Conservation (phyloP, 53 echinoderm and acorn worm genomes). For the Temnopleurus reevesii region DNA sequence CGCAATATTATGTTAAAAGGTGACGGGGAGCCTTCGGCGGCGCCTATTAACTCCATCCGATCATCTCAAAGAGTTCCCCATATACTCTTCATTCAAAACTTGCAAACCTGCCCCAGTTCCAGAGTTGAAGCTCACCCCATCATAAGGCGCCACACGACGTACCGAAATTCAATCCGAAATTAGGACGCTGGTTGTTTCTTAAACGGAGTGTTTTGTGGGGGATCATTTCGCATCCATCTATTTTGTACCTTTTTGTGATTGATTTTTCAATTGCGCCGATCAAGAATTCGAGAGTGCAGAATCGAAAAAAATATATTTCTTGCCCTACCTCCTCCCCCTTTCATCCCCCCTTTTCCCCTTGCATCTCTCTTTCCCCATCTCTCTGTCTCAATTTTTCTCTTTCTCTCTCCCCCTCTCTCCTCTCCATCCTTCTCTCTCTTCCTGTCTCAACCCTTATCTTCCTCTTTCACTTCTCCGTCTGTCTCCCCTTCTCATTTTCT, state of each 20-base stretch:
- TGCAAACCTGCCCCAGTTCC: not conserved
- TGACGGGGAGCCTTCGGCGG: not conserved
- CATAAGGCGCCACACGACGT: not conserved
- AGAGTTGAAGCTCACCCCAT: not conserved
- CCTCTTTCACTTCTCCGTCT: not conserved
- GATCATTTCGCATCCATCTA: constrained; percentile 22
- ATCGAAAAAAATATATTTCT: not conserved
- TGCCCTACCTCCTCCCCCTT: not conserved
- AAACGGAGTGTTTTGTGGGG: not conserved
- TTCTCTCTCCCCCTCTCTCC: not conserved
- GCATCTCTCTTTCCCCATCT: not conserved
- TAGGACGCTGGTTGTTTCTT: not conserved
- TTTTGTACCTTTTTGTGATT: not conserved
- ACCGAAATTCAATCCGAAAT: constrained; percentile 20
- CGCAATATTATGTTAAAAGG: not conserved
- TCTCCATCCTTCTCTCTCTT: not conserved
- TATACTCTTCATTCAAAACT: not conserved
- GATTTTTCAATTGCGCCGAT: constrained; percentile 12
- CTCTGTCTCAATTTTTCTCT: not conserved
- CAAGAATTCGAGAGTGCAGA: not conserved
- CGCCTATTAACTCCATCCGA: not conserved
- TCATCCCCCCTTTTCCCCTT: not conserved
- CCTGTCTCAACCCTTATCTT: not conserved
- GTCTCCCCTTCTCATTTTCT: not conserved
- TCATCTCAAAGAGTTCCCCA: not conserved